Evolutionary conservation across 1,140 invertebrate genomes (phyloP).

Genomic region (Zelostemma sp.): DNA sequence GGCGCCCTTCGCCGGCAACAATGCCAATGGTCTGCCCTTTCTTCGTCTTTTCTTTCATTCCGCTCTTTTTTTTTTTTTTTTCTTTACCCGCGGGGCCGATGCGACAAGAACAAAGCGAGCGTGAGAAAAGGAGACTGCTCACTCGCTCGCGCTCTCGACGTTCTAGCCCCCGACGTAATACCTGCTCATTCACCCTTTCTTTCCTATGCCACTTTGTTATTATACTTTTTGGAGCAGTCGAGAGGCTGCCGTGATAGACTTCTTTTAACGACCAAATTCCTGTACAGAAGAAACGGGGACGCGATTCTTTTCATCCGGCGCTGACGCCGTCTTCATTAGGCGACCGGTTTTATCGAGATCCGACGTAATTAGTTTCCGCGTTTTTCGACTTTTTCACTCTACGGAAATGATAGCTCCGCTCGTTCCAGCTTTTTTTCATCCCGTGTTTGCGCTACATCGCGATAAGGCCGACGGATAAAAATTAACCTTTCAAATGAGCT

Average conservation of each 20-base stretch:
- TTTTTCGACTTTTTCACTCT: background rate
- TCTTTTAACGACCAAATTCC: constrained; percentile 8
- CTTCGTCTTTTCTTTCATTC: background rate
- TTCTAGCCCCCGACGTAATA: background rate
- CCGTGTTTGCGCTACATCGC: too few species aligned
- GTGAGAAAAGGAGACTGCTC: constrained; percentile 10
- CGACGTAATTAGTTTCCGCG: background rate
- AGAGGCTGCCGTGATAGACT: constrained; percentile 3
- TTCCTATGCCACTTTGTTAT: constrained; percentile 6
- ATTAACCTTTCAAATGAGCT: background rate
- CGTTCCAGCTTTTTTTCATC: too few species aligned
- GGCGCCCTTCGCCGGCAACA: constrained; percentile 19
- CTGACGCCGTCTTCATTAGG: background rate
- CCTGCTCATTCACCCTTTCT: constrained; percentile 1
- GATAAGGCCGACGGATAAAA: background rate
- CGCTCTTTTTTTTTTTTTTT: background rate
- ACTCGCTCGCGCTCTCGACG: constrained; percentile 1
- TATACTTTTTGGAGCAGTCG: constrained; percentile 14
- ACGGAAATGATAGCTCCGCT: too few species aligned
- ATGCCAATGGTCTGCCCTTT: constrained; percentile 10
- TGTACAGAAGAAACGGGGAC: background rate
- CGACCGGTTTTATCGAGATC: background rate
- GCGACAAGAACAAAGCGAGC: constrained; percentile 22
- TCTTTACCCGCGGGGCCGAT: background rate
- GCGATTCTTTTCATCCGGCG: background rate